Base-by-base conservation (phyloP, 2,797 vertebrate species). In the Antennarius maculatus region DNA sequence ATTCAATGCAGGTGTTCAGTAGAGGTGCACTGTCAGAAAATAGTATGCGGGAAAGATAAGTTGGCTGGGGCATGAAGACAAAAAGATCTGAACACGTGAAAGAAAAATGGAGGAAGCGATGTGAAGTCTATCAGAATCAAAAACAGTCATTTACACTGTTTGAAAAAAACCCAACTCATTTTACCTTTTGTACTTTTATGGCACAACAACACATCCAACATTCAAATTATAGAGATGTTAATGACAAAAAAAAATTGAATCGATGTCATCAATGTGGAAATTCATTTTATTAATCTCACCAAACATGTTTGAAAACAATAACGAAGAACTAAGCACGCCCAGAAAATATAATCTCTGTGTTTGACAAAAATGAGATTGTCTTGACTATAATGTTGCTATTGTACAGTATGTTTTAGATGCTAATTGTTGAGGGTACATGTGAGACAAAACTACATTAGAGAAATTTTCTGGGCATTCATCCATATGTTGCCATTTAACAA, bases 401-500 rank as follows among this genome's bases (percentile, higher is more conserved):
- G 65, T 70, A n/a, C n/a, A n/a, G n/a, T n/a, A 58, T 63, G 57
- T 80, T 85, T 86, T n/a, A 74, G 47, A 63, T 53, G 31, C 68
- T 81, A 81, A 76, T 85, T 76, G 77, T 62, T 68, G 39, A 54
- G 53, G 31, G 72, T 69, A 1, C 6, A 3, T 72, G 68, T 81
- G 55, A 79, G 82, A 77, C 69, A 70, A 52, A 17, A 79, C 77
- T 72, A 71, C 71, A 89, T 86, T 77, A 71, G 62, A 34, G 46
- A 45, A 11, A 7, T 42, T 81, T 84, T 80, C 76, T 58, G 49
- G 77, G 51, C 49, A 65, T 69, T 29, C 43, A 66, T 86, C 71
- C 76, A 74, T 83, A 5, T 7, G 12, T n/a, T 81, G 74, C 79
- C 75, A 78, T 79, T 67, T 76, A 86, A 83, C 72, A 79, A 55